A percentile compares a stretch with the other conserved stretches of the same genome.
These are phyloP conservation scores for Hippocampus mohnikei DNA, from an alignment of 2,113 vertebrate genomes.

Conservation along the genomic window DNA sequence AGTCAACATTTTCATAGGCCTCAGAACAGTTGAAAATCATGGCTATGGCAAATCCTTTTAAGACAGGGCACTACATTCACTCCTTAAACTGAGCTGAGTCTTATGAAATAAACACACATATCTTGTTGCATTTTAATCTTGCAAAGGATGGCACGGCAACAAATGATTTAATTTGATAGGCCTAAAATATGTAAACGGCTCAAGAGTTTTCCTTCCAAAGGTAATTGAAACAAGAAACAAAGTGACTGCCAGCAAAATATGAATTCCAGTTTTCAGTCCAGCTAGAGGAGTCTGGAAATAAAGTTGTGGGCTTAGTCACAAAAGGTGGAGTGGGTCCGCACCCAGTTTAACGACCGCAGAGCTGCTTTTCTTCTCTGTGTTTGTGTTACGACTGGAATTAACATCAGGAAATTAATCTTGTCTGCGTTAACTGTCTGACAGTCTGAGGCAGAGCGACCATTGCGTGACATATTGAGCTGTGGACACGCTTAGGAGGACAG, in stretches of 20 bases:
- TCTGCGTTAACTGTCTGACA: conserved; percentile 62
- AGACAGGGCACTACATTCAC: conserved; percentile 10
- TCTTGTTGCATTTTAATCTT: conserved; percentile 5
- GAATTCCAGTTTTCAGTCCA: conserved; percentile 46
- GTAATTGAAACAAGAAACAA: conserved; percentile 20
- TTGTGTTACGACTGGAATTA: conserved; percentile 58
- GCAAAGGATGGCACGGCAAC: background rate
- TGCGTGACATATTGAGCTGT: conserved; percentile 48
- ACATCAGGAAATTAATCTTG: conserved; percentile 68
- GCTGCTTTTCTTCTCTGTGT: conserved; percentile 23
- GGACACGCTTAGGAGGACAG: conserved; percentile 37
- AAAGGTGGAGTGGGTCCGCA: conserved; percentile 60
- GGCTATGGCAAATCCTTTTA: conserved; percentile 58
- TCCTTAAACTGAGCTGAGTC: conserved; percentile 22
- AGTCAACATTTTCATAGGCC: conserved; percentile 56
- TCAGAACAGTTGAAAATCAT: conserved; percentile 50
- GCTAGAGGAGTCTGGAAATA: conserved; percentile 58
- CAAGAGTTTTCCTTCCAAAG: conserved; percentile 18
- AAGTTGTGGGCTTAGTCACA: conserved; percentile 53
- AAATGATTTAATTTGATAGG: conserved; percentile 12
- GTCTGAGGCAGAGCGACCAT: conserved; percentile 53
- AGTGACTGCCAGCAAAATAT: conserved; percentile 28
- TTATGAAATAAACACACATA: conserved; percentile 6
- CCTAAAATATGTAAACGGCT: conserved; percentile 6
- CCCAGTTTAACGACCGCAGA: conserved; percentile 62